These are phyloP conservation scores for Dipodomys ordii DNA, from an alignment of 2,113 vertebrate species.

Conservation along the genomic window DNA sequence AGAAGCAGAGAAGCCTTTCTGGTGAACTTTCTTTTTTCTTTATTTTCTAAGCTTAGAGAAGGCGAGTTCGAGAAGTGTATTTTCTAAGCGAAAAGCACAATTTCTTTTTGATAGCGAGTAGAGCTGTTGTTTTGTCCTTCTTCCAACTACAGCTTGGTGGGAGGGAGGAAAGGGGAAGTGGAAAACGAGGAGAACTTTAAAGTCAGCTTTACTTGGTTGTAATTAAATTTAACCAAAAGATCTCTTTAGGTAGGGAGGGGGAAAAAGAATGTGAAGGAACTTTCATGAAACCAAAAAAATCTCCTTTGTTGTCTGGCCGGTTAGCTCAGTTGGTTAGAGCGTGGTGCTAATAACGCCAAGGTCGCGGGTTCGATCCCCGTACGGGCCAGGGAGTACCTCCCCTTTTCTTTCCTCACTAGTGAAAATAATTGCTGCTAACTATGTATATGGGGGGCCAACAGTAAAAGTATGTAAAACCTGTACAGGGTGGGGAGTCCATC, in stretches of 20 bases:
- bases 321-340: not conserved
- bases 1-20: not conserved
- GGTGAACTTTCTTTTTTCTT: not conserved
- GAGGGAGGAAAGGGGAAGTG: not conserved
- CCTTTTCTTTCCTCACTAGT: not conserved
- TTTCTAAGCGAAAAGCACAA: not conserved
- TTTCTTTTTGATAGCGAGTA: not conserved
- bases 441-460: no score
- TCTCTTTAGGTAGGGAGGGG: not conserved
- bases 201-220: no score
- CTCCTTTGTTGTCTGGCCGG: accelerated
- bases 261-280: no score
- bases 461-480: no score
- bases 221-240: not conserved
- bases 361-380: not conserved
- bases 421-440: no score
- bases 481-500: no score
- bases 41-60: not conserved
- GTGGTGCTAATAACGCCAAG: conserved; percentile 6
- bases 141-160: not conserved
- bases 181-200: not conserved
- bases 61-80: not conserved
- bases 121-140: not conserved
- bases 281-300: not conserved
- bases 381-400: not conserved